phyloP scores from a whole-genome alignment of 1,140 invertebrate species.

The Eubasilissa regina region DNA sequence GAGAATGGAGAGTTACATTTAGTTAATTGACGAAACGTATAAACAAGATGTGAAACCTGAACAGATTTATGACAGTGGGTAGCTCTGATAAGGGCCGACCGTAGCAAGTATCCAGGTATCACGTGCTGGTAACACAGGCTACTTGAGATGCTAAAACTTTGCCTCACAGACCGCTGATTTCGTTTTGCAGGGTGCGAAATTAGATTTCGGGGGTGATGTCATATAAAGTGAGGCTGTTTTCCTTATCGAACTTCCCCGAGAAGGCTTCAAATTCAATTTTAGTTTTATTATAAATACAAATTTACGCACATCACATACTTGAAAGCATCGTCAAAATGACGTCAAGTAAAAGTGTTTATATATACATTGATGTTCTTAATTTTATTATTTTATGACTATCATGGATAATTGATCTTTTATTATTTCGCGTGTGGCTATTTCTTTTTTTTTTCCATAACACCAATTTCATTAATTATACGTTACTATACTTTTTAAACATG shows the following conservation, averaged over 20 bases:
- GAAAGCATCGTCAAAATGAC: no score
- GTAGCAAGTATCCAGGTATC: constrained; percentile 4
- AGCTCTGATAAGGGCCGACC: background rate
- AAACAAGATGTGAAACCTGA: no score
- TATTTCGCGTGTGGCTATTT: no score
- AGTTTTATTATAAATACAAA: background rate
- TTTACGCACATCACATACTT: background rate
- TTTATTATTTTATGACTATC: no score
- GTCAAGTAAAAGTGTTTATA: no score
- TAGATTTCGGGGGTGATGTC: constrained; percentile 9
- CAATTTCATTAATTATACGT: no score
- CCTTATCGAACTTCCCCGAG: background rate
- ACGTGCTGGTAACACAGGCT: background rate
- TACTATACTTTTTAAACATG: no score
- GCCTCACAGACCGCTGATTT: constrained; percentile 9
- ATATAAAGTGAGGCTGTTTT: constrained; percentile 1
- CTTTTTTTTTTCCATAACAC: no score
- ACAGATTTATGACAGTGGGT: background rate
- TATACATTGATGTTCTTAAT: no score
- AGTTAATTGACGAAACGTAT: no score
- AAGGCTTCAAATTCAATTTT: constrained; percentile 6
- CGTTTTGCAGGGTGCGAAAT: constrained; percentile 2
- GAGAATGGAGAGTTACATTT: no score
- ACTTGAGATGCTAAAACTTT: constrained; percentile 26
- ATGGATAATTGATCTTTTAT: no score